These are phyloP conservation scores for Druceiella hillmani DNA, from an alignment of 2,888 invertebrate species.

Conservation along the genomic window DNA sequence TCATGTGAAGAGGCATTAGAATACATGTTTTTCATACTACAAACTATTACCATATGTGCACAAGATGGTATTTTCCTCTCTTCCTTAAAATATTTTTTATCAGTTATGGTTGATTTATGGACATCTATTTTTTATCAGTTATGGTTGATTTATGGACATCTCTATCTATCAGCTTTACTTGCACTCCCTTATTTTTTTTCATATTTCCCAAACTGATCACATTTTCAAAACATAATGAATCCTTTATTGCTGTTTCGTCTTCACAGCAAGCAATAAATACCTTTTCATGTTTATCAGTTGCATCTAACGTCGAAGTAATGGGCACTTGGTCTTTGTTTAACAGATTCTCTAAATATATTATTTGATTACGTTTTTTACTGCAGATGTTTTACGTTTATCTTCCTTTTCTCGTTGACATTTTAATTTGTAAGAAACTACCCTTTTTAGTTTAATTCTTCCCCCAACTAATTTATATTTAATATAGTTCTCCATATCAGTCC, in stretches of 20 bases:
- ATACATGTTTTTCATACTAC: slow-evolving; percentile 12
- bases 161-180: slow-evolving; percentile 19
- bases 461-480: too few relatives aligned
- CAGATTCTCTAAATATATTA: slow-evolving; percentile 8
- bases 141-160: slow-evolving; percentile 18
- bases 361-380: too few relatives aligned
- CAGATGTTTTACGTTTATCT: too few relatives aligned
- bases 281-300: slow-evolving; percentile 17
- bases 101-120: slow-evolving; percentile 19
- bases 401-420: too few relatives aligned
- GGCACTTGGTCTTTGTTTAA: slow-evolving; percentile 10
- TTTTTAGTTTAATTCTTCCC: too few relatives aligned
- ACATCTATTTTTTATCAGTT: slow-evolving; percentile 15
- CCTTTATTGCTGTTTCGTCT: slow-evolving; percentile 16
- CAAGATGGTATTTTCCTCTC: slow-evolving; percentile 8
- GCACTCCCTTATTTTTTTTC: slow-evolving; percentile 19
- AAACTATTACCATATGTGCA: slow-evolving; percentile 7
- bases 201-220: slow-evolving; percentile 17
- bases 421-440: too few relatives aligned
- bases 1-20: slow-evolving; percentile 11
- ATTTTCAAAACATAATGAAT: slow-evolving; percentile 19
- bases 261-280: slow-evolving; percentile 16
- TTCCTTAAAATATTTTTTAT: slow-evolving; percentile 12
- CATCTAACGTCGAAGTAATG: slow-evolving; percentile 14
- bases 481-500: too few relatives aligned